Percentiles rank a stretch among this genome's conserved stretches.
Evolutionary conservation across 1,140 invertebrate species (phyloP).

Genomic region (Agrypnia vestita): DNA sequence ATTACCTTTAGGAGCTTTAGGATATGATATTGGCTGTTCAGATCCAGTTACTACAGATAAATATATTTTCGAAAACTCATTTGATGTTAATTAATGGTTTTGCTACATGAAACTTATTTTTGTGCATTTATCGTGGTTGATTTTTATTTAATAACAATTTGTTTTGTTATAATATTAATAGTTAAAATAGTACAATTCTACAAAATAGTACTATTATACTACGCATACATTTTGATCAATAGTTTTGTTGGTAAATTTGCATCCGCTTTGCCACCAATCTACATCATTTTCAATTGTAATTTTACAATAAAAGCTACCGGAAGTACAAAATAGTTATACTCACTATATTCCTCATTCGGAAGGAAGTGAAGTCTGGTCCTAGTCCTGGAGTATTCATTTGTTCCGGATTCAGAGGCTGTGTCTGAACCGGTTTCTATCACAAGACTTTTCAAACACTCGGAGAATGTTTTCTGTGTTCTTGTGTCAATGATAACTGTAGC

Average conservation of each 20-base stretch:
- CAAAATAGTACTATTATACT: no score
- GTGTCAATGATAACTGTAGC: slow-evolving; percentile 73
- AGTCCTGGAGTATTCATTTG: slow-evolving; percentile 61
- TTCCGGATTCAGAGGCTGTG: slow-evolving; percentile 63
- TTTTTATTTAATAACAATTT: no score
- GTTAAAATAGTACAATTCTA: no score
- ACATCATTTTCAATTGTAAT: background rate
- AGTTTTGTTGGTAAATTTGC: background rate
- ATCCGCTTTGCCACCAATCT: background rate
- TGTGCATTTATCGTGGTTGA: no score
- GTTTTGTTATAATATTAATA: no score
- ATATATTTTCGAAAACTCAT: no score
- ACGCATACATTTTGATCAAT: no score
- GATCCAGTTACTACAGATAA: no score
- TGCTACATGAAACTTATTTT: no score
- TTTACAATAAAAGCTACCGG: background rate
- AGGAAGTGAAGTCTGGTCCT: slow-evolving; percentile 72
- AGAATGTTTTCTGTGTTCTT: slow-evolving; percentile 70
- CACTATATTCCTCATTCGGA: slow-evolving; percentile 75
- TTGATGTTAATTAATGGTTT: no score
- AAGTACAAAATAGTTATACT: slow-evolving; percentile 34
- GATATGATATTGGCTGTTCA: no score
- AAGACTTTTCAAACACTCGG: slow-evolving; percentile 64
- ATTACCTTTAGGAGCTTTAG: no score
- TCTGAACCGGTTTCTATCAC: slow-evolving; percentile 64